These are phyloP conservation scores for Athrips mouffetella DNA, from an alignment of 2,888 invertebrate genomes.

Conservation along the genomic window DNA sequence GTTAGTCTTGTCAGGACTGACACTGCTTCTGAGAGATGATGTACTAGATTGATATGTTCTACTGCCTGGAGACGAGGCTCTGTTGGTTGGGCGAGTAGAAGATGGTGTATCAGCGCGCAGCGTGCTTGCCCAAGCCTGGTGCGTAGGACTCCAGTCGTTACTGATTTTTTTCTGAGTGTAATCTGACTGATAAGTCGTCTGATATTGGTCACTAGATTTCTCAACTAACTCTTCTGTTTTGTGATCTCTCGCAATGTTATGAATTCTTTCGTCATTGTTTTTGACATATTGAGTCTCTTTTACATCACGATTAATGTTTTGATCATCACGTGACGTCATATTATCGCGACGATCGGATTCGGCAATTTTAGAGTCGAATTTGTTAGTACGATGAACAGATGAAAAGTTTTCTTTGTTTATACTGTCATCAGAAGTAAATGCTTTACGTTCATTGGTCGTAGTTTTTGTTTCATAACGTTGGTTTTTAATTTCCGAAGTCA, in stretches of 20 bases:
- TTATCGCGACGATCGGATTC: conserved; percentile 33
- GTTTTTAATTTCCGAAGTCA: conserved; percentile 9
- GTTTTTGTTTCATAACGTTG: conserved; percentile 2
- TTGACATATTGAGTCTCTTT: conserved; percentile 36
- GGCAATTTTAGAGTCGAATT: conserved; percentile 32
- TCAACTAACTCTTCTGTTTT: conserved; percentile 47
- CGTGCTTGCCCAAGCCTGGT: conserved; percentile 87
- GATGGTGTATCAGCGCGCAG: conserved; percentile 82
- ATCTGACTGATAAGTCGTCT: conserved; percentile 80
- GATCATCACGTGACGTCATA: conserved; percentile 28
- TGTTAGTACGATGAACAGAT: conserved; percentile 25
- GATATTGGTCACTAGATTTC: conserved; percentile 66
- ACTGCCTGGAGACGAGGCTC: conserved; percentile 77
- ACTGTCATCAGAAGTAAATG: neutral
- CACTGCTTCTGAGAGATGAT: conserved; percentile 74
- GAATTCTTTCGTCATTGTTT: conserved; percentile 38
- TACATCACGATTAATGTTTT: conserved; percentile 28
- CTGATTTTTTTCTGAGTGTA: conserved; percentile 78
- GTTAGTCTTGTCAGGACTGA: conserved; percentile 64
- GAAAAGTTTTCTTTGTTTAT: conserved; percentile 19
- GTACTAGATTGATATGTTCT: conserved; percentile 73
- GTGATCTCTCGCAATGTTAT: conserved; percentile 39
- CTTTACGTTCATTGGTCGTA: neutral
- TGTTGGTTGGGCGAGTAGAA: conserved; percentile 63
- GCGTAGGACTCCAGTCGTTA: conserved; percentile 83